A percentile compares a stretch with the other conserved stretches of the same genome.
These are phyloP conservation scores for Karalla daura DNA, from an alignment of 2,797 vertebrate genomes.

Conservation along the genomic window DNA sequence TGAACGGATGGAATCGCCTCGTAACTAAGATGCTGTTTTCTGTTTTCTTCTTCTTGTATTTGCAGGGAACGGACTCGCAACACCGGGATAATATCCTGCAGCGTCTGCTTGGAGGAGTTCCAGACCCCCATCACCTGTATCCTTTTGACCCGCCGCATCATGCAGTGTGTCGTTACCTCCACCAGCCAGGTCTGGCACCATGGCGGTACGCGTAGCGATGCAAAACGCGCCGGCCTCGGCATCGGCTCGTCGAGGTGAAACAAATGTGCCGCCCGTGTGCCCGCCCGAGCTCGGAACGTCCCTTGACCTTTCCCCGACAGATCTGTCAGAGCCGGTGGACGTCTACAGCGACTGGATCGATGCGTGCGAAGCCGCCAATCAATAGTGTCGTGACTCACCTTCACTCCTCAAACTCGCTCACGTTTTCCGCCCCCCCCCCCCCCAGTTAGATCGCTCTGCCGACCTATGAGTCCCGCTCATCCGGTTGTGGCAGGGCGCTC, in stretches of 20 bases:
- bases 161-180: neutral
- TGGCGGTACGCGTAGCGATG: too few relatives aligned
- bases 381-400: conserved; percentile 74
- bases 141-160: conserved; percentile 75
- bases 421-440: conserved; percentile 1
- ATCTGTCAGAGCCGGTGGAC: conserved; percentile 94
- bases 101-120: conserved; percentile 94
- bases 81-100: conserved; percentile 96
- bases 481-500: conserved; percentile 17
- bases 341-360: conserved; percentile 98
- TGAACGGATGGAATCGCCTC: neutral
- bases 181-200: too few relatives aligned
- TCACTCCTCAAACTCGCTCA: conserved; percentile 21
- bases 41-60: too few relatives aligned
- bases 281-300: neutral
- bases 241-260: too few relatives aligned
- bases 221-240: too few relatives aligned
- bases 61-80: conserved; percentile 93
- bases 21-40: neutral
- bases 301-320: conserved; percentile 81
- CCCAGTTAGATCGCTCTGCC: conserved; percentile 4
- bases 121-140: conserved; percentile 98
- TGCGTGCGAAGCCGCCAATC: conserved; percentile 95
- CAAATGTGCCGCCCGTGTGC: too few relatives aligned
- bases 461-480: neutral